Evolutionary conservation across 2,888 invertebrate genomes (phyloP), one percentile per base, ranked within the genome.

Genomic region (Petrophora chlorosata): DNA sequence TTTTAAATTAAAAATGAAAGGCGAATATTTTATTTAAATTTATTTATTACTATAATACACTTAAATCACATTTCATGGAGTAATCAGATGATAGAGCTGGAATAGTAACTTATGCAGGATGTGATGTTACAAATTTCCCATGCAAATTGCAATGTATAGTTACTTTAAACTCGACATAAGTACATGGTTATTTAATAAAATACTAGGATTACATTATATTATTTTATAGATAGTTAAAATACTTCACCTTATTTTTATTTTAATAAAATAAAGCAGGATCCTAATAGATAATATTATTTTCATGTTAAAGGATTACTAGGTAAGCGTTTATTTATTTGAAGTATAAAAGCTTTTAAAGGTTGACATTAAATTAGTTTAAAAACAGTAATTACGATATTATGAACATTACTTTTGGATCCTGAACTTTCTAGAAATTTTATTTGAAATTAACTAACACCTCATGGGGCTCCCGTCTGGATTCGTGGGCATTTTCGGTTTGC

Each of bases 401-500:
- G n/a, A n/a, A n/a, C n/a, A n/a, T n/a, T n/a, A n/a, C n/a, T n/a
- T n/a, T n/a, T n/a, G n/a, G n/a, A n/a, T n/a, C n/a, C n/a, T n/a
- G n/a, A n/a, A n/a, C n/a, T n/a, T n/a, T n/a, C n/a, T n/a, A n/a
- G n/a, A 17, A 17, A 17, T 4, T 3, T 17, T 4, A 17, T 17
- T 17, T 4, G 17, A 23, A 15, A 43, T 30, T 23, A 41, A 26
- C 34, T 55, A 84, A 66, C 94, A 94, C 65, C 91, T 88, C 79
- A 94, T 92, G 4, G 94, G 93, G 8, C 92, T 92, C 8, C 95
- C 95, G 70, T 96, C 95, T 9, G 95, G 93, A 73, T 95, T 94
- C 1, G 93, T 92, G 30, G 95, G 95, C 36, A 94, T 91, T 79
- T 95, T 96, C 0, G 96, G 96, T 63, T 94, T 94, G 73, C 96